phyloP scores from a whole-genome alignment of 2,888 invertebrate genomes.

The Druceiella hillmani region DNA sequence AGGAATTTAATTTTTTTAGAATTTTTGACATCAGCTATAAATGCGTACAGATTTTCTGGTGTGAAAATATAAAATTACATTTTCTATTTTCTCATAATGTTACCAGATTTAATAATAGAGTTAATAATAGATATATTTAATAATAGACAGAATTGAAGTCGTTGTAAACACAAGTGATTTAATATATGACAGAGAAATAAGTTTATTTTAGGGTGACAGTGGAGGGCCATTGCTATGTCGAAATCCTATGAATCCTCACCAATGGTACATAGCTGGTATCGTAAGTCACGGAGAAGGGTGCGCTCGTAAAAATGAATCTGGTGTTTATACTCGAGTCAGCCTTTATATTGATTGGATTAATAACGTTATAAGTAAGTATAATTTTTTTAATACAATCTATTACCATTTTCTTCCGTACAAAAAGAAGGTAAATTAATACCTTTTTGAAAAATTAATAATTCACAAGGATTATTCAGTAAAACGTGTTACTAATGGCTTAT shows the following conservation, averaged over 20 bases:
- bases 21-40: too few relatives aligned
- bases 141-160: too few relatives aligned
- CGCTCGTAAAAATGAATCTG: constrained; percentile 71
- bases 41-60: too few relatives aligned
- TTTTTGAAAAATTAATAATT: constrained; percentile 9
- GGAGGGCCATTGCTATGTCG: constrained; percentile 81
- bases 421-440: too few relatives aligned
- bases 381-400: constrained; percentile 1
- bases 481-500: constrained; percentile 11
- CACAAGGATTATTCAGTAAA: constrained; percentile 1
- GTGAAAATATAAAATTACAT: too few relatives aligned
- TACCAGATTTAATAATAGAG: too few relatives aligned
- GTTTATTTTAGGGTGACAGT: constrained; percentile 61
- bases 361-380: constrained; percentile 51
- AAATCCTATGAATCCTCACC: constrained; percentile 57
- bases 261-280: constrained; percentile 79
- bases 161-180: too few relatives aligned
- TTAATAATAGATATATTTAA: too few relatives aligned
- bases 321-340: constrained; percentile 76
- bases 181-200: too few relatives aligned
- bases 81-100: too few relatives aligned
- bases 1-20: too few relatives aligned
- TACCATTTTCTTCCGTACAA: too few relatives aligned
- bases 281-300: constrained; percentile 88
- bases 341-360: constrained; percentile 71